Percentiles rank a stretch among this genome's conserved stretches.
phyloP scores from a whole-genome alignment of 2,888 invertebrate species.

The Melieria picta region DNA sequence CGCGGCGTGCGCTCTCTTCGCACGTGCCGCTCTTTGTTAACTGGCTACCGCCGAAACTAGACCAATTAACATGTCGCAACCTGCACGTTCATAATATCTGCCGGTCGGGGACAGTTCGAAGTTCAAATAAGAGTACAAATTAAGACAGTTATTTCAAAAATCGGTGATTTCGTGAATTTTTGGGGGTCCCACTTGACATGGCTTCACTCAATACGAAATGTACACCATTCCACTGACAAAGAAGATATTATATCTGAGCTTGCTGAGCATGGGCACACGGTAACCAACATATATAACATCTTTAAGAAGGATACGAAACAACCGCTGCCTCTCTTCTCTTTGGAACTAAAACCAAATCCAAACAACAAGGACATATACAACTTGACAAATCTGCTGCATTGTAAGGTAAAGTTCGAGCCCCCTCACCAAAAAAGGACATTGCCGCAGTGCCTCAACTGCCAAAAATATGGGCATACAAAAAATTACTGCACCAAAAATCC shows the following conservation, averaged over 20 bases:
- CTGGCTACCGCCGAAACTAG: too few species aligned
- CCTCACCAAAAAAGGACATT: conserved; percentile 25
- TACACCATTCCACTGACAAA: conserved; percentile 23
- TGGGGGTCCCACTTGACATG: too few species aligned
- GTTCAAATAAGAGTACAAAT: too few species aligned
- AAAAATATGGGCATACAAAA: conserved; percentile 12
- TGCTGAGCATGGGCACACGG: conserved; percentile 14
- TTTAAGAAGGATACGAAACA: conserved; percentile 8
- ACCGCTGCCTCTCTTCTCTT: conserved; percentile 24
- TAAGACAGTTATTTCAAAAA: too few species aligned
- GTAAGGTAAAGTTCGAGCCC: conserved; percentile 23
- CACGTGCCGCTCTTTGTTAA: too few species aligned
- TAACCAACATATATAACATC: conserved; percentile 18
- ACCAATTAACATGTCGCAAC: too few species aligned
- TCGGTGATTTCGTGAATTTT: too few species aligned
- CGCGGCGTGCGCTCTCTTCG: too few species aligned
- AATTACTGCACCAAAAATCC: not conserved
- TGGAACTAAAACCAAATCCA: conserved; percentile 25
- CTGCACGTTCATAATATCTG: too few species aligned
- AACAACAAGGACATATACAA: conserved; percentile 26
- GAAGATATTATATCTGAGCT: conserved; percentile 25
- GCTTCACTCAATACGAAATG: conserved; percentile 25
- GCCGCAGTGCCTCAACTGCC: conserved; percentile 26
- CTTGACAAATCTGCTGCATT: conserved; percentile 22
- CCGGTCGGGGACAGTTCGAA: too few species aligned